Conservation (phyloP, 2,113 vertebrate species). For the Thunnus maccoyii region DNA sequence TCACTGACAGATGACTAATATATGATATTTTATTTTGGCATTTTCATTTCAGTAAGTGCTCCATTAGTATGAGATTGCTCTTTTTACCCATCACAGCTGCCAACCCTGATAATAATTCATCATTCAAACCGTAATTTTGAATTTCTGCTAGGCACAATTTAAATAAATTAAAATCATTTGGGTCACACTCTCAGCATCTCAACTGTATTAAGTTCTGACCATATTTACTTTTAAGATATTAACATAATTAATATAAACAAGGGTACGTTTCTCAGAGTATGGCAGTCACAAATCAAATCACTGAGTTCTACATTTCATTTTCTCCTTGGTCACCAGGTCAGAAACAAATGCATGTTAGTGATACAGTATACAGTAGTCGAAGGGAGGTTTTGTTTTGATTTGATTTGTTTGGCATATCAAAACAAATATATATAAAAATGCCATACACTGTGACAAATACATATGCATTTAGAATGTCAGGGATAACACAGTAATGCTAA, state of each 20-base stretch:
- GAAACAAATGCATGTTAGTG: no score
- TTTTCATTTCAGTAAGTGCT: conserved; percentile 68
- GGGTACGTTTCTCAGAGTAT: background rate
- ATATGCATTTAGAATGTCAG: no score
- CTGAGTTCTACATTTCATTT: background rate
- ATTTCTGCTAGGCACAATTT: background rate
- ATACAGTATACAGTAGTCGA: no score
- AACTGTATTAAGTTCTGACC: background rate
- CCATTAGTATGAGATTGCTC: conserved; percentile 46
- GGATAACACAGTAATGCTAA: no score
- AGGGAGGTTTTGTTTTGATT: no score
- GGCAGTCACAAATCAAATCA: background rate
- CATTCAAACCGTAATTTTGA: conserved; percentile 34
- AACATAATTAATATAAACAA: background rate
- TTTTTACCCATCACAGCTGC: conserved; percentile 14
- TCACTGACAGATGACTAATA: conserved; percentile 49
- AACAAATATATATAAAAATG: no score
- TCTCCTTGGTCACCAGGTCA: background rate
- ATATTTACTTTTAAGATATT: conserved; percentile 1
- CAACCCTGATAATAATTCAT: conserved; percentile 46
- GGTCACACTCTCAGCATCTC: background rate
- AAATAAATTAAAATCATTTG: background rate
- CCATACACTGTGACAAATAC: no score
- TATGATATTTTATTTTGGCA: conserved; percentile 55
- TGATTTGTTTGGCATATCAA: no score